Evolutionary conservation across 2,888 invertebrate genomes (phyloP).

Genomic region (Agrenia bidenticulata): DNA sequence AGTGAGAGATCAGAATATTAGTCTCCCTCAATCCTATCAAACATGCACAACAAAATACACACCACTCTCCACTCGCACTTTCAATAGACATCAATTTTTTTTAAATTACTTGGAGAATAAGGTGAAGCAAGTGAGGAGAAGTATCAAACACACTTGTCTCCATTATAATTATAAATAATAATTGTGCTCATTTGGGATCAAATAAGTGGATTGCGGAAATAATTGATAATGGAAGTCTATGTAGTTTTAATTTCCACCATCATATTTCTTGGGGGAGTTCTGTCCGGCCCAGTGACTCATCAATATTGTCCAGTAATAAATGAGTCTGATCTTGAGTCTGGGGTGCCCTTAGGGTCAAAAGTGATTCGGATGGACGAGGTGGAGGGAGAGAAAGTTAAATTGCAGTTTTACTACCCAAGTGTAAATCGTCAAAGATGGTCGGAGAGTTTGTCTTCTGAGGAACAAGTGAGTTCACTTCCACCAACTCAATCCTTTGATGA

Average conservation of each 20-base stretch:
- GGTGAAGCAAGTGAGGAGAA: too few species aligned
- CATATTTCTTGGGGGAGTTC: not conserved
- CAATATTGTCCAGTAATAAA: conserved; percentile 12
- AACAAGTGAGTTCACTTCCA: not conserved
- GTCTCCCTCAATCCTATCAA: too few species aligned
- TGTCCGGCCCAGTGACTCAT: not conserved
- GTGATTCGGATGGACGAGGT: conserved; percentile 36
- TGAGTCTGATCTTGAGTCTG: not conserved
- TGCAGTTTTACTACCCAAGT: conserved; percentile 44
- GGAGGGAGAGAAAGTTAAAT: conserved; percentile 38
- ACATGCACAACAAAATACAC: too few species aligned
- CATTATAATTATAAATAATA: too few species aligned
- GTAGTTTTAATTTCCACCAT: not conserved
- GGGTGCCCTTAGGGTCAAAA: conserved; percentile 11
- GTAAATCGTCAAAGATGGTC: conserved; percentile 1
- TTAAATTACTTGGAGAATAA: too few species aligned
- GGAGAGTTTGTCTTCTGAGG: not conserved
- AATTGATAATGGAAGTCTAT: not conserved
- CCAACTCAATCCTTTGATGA: too few species aligned
- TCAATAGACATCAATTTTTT: too few species aligned
- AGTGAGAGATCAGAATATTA: too few species aligned
- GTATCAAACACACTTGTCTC: too few species aligned
- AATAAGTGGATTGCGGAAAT: too few species aligned
- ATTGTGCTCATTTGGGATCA: too few species aligned
- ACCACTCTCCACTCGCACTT: too few species aligned